A percentile compares a stretch with the other conserved stretches of the same genome.
Evolutionary conservation across 2,888 invertebrate species (phyloP).

Genomic region (Drosophila borborema): DNA sequence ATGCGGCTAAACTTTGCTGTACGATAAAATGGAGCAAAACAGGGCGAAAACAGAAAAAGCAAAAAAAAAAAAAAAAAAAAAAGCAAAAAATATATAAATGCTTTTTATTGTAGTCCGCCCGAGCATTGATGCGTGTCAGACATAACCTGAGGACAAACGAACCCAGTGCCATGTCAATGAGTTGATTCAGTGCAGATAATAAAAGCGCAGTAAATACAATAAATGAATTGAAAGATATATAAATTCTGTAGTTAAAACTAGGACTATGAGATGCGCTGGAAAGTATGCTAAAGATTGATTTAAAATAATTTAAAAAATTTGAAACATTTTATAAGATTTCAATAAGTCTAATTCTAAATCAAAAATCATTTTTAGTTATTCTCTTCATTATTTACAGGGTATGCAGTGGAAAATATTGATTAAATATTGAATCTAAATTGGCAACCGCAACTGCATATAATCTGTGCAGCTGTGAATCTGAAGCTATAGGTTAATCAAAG

Average conservation of each 20-base stretch:
- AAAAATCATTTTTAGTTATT: neutral
- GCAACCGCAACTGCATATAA: slow-evolving; percentile 24
- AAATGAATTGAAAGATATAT: no score
- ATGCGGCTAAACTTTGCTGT: slow-evolving; percentile 44
- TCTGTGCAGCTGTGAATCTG: neutral
- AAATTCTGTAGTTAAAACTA: neutral
- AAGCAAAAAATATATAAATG: neutral
- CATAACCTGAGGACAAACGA: slow-evolving; percentile 41
- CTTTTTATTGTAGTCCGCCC: slow-evolving; percentile 3
- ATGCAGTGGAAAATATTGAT: neutral
- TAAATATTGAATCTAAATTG: slow-evolving; percentile 12
- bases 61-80: neutral
- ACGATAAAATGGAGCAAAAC: slow-evolving; percentile 29
- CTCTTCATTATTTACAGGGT: neutral
- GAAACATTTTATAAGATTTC: no score
- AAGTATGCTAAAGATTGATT: no score
- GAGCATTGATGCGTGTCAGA: slow-evolving; percentile 31
- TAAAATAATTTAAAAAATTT: neutral
- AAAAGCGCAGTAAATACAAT: slow-evolving; percentile 25
- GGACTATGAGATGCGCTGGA: neutral
- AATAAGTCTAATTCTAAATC: no score
- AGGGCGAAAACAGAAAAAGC: slow-evolving; percentile 4
- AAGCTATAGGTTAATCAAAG: slow-evolving; percentile 4
- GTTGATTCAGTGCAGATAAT: slow-evolving; percentile 32
- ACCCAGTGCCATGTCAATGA: slow-evolving; percentile 28